phyloP scores from a whole-genome alignment of 2,113 vertebrate genomes.

The Microcebus jonahi region DNA sequence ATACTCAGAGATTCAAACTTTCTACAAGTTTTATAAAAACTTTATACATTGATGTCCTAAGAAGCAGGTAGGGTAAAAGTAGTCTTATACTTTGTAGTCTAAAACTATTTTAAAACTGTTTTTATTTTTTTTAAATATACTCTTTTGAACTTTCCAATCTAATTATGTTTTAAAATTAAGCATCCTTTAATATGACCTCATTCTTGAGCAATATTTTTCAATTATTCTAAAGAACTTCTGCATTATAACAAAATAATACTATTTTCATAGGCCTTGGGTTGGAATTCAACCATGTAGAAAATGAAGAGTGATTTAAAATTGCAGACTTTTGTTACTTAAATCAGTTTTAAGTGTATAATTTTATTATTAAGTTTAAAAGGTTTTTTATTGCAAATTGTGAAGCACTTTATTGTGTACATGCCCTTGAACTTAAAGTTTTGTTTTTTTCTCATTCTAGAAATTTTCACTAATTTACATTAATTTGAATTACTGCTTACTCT shows the following conservation, averaged over 20 bases:
- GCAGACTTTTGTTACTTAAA: background rate
- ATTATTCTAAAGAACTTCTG: background rate
- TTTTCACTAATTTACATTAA: background rate
- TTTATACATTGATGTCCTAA: background rate
- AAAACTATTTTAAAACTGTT: background rate
- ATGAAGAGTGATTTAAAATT: background rate
- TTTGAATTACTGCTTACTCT: background rate
- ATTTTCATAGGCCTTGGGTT: background rate
- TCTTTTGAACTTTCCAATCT: background rate
- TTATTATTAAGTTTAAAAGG: background rate
- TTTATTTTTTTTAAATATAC: background rate
- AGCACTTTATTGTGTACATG: background rate
- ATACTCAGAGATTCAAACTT: background rate
- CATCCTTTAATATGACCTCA: background rate
- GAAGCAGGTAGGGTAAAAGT: background rate
- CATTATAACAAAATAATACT: background rate
- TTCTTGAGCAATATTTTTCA: conserved; percentile 4
- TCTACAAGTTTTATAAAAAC: background rate
- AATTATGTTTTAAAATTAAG: background rate
- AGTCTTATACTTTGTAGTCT: background rate
- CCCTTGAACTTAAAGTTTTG: background rate
- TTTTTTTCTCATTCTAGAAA: background rate
- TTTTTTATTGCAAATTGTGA: background rate
- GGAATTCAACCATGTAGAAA: background rate
- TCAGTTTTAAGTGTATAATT: background rate